Evolutionary conservation across 2,113 vertebrate species (phyloP), one percentile per base, ranked within the genome.

Genomic region (Phylloscopus trochilus): DNA sequence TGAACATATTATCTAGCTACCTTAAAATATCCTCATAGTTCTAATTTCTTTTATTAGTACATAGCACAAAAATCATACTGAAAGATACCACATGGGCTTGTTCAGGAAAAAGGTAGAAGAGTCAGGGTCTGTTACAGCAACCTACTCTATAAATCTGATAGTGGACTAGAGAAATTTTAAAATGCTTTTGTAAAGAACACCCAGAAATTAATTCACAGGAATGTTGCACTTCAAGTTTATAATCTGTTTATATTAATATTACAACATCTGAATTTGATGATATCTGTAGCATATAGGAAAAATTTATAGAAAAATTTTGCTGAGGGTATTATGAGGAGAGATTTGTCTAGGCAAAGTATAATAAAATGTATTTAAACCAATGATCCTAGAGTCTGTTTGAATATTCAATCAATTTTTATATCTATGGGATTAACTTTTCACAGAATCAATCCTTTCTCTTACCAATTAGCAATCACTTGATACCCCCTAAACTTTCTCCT

Each of bases 401-500:
- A 51, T 93, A 73, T 31, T 51, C 15, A 30, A 7, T 35, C 4
- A 10, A 24, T 44, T 51, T 85, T 74, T 55, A 53, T 6, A 41
- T 33, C 15, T 51, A 10, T 59, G 30, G 47, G 15, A 51, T 51
- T 35, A 30, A 33, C 62, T 66, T 87, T 62, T 19, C 24, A 19
- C 4, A 9, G 24, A 37, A 6, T 46, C 12, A 43, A 13, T 52
- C 10, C 15, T 81, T 90, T 84, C 2, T 69, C 1, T 49, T 70
- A 53, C 5, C 27, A 78, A 74, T 69, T 10, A 66, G 2, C 4
- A 30, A 19, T 18, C 30, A 28, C 10, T 2, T 0, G 3, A 41
- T 35, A 58, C 2, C 3, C 28, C 6, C 2, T 0, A 4, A 53
- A 69, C 19, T 74, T 58, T 68, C 15, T 19, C 3, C 13, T 13